These are phyloP conservation scores for Entomobrya multifasciata DNA, from an alignment of 2,888 invertebrate genomes.

Conservation along the genomic window DNA sequence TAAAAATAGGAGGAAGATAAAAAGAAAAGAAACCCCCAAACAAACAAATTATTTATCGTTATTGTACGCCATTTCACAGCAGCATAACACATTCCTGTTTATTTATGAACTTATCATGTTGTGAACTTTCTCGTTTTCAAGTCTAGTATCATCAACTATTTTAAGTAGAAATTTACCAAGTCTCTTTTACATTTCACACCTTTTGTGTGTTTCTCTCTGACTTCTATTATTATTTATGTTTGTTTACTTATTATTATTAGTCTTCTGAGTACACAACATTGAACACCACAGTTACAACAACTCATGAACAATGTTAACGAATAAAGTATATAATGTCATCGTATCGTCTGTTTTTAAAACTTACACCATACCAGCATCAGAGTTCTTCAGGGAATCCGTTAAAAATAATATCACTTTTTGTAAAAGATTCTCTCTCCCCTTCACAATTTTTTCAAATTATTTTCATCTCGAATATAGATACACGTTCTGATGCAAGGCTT, in stretches of 20 bases:
- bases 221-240: constrained; percentile 14
- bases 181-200: constrained; percentile 29
- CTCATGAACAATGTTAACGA: constrained; percentile 8
- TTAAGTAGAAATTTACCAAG: constrained; percentile 24
- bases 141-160: too few species aligned
- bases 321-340: constrained; percentile 37
- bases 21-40: too few species aligned
- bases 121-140: constrained; percentile 40
- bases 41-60: background rate
- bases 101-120: constrained; percentile 29
- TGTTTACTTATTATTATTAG: constrained; percentile 29
- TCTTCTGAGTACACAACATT: background rate
- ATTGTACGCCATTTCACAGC: background rate
- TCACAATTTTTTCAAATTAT: constrained; percentile 36
- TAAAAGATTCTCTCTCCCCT: constrained; percentile 30
- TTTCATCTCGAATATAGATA: background rate
- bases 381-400: constrained; percentile 24
- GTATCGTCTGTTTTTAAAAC: background rate
- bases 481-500: too few species aligned
- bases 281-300: background rate
- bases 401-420: background rate
- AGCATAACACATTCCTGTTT: constrained; percentile 1
- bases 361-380: constrained; percentile 2
- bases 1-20: background rate
- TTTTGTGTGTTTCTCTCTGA: constrained; percentile 7